Evolutionary conservation across 2,888 invertebrate genomes (phyloP).

Genomic region (Rotaria macrura): DNA sequence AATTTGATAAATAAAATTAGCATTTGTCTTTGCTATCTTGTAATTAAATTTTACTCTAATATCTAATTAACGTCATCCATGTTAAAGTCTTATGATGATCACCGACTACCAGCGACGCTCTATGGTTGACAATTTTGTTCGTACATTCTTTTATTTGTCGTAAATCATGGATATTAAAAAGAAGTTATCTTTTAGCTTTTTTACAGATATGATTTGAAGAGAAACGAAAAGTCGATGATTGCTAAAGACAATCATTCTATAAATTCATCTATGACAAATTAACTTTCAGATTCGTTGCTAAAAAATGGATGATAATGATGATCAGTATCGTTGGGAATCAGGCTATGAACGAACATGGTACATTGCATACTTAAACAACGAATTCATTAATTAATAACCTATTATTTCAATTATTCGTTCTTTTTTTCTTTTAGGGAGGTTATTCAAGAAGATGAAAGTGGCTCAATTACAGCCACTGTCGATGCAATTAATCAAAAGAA

Average conservation of each 20-base stretch:
- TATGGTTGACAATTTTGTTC: neutral
- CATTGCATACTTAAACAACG: neutral
- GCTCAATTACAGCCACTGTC: constrained; percentile 75
- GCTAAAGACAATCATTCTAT: no score
- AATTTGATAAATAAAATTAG: no score
- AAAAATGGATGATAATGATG: constrained; percentile 37
- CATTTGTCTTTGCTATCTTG: no score
- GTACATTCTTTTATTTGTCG: neutral
- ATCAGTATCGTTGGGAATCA: constrained; percentile 52
- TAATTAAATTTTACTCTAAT: no score
- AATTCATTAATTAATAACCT: neutral
- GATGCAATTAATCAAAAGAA: constrained; percentile 81
- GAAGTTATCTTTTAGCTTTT: no score
- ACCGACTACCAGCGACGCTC: neutral
- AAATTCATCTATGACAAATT: no score
- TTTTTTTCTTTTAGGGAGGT: constrained; percentile 58
- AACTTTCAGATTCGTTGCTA: neutral
- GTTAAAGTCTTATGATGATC: no score
- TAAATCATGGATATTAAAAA: neutral
- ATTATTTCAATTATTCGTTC: neutral
- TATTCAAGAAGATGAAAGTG: constrained; percentile 86
- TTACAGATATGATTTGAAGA: no score
- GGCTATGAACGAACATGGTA: constrained; percentile 53
- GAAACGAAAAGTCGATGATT: no score
- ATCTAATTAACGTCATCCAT: no score